Conservation (phyloP, 2,797 vertebrate genomes). For the Acrocephalus scirpaceus region DNA sequence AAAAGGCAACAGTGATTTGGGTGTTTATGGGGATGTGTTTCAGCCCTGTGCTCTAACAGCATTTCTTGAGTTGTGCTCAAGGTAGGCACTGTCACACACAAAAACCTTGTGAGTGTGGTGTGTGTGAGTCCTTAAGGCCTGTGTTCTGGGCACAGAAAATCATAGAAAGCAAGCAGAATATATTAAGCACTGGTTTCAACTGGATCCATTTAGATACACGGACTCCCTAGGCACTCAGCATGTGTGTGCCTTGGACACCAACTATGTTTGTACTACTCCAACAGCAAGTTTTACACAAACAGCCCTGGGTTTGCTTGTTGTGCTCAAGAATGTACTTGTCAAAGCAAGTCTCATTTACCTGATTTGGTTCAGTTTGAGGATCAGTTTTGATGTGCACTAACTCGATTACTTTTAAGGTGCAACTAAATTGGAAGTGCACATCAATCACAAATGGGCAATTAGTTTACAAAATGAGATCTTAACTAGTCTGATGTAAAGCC, state of each 20-base stretch:
- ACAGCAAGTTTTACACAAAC: not conserved
- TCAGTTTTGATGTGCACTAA: not conserved
- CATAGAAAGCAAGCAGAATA: not conserved
- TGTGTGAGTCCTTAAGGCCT: not conserved
- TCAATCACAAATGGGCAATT: not conserved
- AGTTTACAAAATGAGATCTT: not conserved
- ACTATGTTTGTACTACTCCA: not conserved
- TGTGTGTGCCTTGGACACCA: not conserved
- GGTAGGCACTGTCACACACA: too few species aligned
- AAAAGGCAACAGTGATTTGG: not conserved
- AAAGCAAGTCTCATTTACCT: not conserved
- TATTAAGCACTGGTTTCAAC: not conserved
- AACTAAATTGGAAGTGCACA: not conserved
- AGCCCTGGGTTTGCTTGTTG: not conserved
- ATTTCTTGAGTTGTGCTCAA: not conserved
- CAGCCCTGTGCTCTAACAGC: not conserved
- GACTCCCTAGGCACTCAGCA: not conserved
- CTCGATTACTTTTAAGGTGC: not conserved
- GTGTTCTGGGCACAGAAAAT: not conserved
- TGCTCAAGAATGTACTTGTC: not conserved
- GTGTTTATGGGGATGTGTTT: not conserved
- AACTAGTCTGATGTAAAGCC: not conserved
- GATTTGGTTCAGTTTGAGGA: not conserved
- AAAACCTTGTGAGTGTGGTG: not conserved
- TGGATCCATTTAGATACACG: not conserved